Evolutionary conservation across 2,797 vertebrate genomes (phyloP).

Genomic region (Parauchenoglanis punctatus): DNA sequence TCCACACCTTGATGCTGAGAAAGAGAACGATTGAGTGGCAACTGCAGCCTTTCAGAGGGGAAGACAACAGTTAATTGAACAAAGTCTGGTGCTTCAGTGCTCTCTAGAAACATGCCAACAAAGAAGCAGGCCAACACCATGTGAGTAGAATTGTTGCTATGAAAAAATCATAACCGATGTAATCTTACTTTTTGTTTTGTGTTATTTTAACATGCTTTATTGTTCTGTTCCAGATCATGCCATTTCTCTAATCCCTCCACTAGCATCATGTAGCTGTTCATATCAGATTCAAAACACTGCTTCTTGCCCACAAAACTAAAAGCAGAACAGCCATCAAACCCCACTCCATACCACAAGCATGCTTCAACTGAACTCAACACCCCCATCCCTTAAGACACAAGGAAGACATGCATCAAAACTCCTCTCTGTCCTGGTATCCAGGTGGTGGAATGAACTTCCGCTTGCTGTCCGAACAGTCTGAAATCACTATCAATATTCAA

Average conservation of each 20-base stretch:
- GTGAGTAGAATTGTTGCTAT: constrained; percentile 3
- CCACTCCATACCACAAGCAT: background rate
- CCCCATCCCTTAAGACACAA: background rate
- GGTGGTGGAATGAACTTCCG: background rate
- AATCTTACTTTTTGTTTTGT: constrained; percentile 1
- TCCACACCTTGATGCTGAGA: constrained; percentile 18
- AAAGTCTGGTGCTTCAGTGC: background rate
- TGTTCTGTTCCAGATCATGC: background rate
- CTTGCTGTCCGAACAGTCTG: background rate
- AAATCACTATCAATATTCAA: background rate
- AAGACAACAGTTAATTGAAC: constrained; percentile 1
- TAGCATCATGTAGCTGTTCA: constrained; percentile 1
- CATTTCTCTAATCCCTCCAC: background rate
- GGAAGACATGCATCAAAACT: background rate
- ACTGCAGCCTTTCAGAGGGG: constrained; percentile 1
- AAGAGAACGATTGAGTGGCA: constrained; percentile 6
- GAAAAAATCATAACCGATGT: background rate
- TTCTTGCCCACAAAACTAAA: constrained; percentile 10
- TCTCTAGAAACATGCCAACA: background rate
- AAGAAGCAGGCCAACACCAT: background rate
- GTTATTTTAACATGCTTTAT: background rate
- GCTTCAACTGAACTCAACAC: background rate
- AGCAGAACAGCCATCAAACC: background rate
- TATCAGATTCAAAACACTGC: constrained; percentile 7
- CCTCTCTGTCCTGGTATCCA: background rate